A percentile compares a stretch with the other conserved stretches of the same genome.
These are phyloP conservation scores for Acleris holmiana DNA, from an alignment of 2,888 invertebrate species.

Conservation along the genomic window DNA sequence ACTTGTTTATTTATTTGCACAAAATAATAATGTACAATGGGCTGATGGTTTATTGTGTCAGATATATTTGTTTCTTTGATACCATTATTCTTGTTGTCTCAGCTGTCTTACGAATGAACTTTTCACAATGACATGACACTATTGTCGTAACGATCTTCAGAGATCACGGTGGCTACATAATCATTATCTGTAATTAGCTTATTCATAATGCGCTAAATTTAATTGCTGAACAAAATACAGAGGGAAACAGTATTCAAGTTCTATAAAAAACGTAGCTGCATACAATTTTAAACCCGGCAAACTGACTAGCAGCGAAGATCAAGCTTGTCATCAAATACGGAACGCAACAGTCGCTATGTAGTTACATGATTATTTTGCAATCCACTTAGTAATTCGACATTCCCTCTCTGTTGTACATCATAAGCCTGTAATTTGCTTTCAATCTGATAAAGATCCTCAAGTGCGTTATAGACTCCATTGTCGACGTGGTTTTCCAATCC, in stretches of 20 bases:
- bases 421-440: conserved; percentile 66
- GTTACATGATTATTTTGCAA: conserved; percentile 68
- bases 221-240: background rate
- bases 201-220: background rate
- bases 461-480: conserved; percentile 65
- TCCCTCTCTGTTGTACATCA: conserved; percentile 73
- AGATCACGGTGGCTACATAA: background rate
- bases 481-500: conserved; percentile 68
- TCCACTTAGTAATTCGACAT: conserved; percentile 68
- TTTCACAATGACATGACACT: conserved; percentile 2
- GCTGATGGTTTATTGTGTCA: no score
- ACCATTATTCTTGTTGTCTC: no score
- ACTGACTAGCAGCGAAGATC: background rate
- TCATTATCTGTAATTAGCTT: no score
- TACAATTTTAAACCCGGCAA: conserved; percentile 16
- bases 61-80: no score
- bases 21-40: no score
- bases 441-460: conserved; percentile 68
- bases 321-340: conserved; percentile 17
- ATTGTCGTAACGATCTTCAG: conserved; percentile 24
- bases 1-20: no score
- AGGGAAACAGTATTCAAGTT: background rate
- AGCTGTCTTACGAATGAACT: no score
- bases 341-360: conserved; percentile 52
- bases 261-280: background rate